Evolutionary conservation across 1,140 invertebrate genomes (phyloP).

Genomic region (Drosophila nigromelanica): DNA sequence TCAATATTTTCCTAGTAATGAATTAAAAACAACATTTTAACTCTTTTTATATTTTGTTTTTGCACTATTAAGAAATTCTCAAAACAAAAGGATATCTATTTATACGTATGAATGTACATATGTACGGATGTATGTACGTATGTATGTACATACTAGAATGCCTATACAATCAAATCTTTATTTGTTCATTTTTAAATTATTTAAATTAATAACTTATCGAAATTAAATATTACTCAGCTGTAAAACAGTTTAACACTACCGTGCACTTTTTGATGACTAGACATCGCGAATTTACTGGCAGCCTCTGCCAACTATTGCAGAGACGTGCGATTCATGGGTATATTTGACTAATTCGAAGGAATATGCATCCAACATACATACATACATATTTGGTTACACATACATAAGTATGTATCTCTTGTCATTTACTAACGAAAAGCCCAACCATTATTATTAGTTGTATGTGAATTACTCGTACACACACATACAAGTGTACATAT

Average conservation of each 20-base stretch:
- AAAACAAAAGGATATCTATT: too few species aligned
- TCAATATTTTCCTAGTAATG: background rate
- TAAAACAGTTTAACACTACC: background rate
- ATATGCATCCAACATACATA: background rate
- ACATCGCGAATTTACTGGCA: constrained; percentile 4
- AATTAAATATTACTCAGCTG: background rate
- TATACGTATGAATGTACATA: too few species aligned
- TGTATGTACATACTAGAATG: background rate
- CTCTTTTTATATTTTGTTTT: too few species aligned
- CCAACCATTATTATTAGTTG: constrained; percentile 44
- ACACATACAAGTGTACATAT: background rate
- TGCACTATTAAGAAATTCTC: too few species aligned
- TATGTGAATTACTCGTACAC: constrained; percentile 34
- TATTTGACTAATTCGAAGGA: constrained; percentile 12
- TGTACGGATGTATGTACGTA: too few species aligned
- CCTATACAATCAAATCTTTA: too few species aligned
- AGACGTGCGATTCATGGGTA: constrained; percentile 14
- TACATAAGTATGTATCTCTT: background rate
- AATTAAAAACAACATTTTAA: background rate
- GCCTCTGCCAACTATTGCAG: background rate
- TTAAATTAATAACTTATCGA: background rate
- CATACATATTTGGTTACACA: background rate
- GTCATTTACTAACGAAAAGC: constrained; percentile 1
- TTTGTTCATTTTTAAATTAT: too few species aligned
- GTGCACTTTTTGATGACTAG: constrained; percentile 28